Conservation (phyloP, 2,888 invertebrate genomes). For the Meghimatium bilineatum region DNA sequence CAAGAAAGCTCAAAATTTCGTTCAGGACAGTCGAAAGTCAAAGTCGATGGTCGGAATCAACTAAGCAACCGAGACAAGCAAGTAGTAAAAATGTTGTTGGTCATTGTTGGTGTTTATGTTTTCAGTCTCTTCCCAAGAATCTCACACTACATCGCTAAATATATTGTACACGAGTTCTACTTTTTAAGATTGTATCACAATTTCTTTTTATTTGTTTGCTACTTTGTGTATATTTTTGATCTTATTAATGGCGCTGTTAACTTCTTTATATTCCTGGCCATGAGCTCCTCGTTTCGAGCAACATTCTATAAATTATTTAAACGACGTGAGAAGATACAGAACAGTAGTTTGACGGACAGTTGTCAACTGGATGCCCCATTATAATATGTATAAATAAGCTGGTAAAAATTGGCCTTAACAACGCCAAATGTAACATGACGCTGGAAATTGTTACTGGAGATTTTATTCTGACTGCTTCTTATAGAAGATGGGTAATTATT, state of each 20-base stretch:
- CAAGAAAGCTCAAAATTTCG: slow-evolving; percentile 28
- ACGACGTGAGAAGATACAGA: neutral
- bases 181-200: slow-evolving; percentile 32
- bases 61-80: slow-evolving; percentile 24
- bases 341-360: neutral
- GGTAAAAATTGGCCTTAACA: too few species aligned
- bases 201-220: slow-evolving; percentile 13
- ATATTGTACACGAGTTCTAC: slow-evolving; percentile 34
- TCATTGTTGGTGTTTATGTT: slow-evolving; percentile 28
- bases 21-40: neutral
- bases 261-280: slow-evolving; percentile 27
- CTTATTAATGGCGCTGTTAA: slow-evolving; percentile 24
- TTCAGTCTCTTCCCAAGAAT: slow-evolving; percentile 33
- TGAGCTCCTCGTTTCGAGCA: slow-evolving; percentile 34
- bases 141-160: slow-evolving; percentile 25
- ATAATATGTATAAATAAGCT: neutral
- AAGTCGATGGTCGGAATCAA: neutral
- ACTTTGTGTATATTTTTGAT: slow-evolving; percentile 14
- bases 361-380: neutral
- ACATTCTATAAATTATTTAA: slow-evolving; percentile 19
- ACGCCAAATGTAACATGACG: too few species aligned
- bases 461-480: neutral
- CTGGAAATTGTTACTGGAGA: too few species aligned
- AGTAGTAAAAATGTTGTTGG: slow-evolving; percentile 39
- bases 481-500: too few species aligned